phyloP scores from a whole-genome alignment of 1,140 invertebrate species.

The Notospermus geniculatus region DNA sequence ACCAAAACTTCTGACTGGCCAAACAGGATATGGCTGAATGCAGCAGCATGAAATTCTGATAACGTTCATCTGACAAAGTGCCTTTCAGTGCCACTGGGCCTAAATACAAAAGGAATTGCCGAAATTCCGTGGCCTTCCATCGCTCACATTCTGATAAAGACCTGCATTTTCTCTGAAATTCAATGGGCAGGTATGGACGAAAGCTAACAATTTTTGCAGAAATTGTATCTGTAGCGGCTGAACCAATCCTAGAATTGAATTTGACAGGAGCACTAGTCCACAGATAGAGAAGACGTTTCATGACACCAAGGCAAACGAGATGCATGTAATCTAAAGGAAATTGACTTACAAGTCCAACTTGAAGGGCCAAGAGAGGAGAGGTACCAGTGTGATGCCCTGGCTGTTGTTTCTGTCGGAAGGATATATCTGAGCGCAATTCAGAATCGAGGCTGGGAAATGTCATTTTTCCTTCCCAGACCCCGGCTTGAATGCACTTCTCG shows the following conservation, averaged over 20 bases:
- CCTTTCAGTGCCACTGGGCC: no score
- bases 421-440: conserved; percentile 26
- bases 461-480: conserved; percentile 20
- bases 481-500: conserved; percentile 26
- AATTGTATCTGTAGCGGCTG: conserved; percentile 17
- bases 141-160: conserved; percentile 44
- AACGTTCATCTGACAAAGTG: no score
- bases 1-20: no score
- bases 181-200: conserved; percentile 29
- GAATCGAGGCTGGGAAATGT: conserved; percentile 27
- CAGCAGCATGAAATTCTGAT: no score
- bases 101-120: no score
- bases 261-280: conserved; percentile 33
- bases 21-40: no score
- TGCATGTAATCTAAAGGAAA: conserved; percentile 55
- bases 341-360: no score
- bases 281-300: conserved; percentile 39
- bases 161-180: no score
- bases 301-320: conserved; percentile 50
- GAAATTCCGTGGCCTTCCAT: conserved; percentile 59
- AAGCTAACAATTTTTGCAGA: conserved; percentile 23
- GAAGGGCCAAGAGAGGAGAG: no score
- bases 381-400: no score
- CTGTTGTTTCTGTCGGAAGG: conserved; percentile 30
- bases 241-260: conserved; percentile 9